Percentiles rank a stretch among this genome's conserved stretches.
Conservation (phyloP, 2,113 vertebrate genomes). For the Mustela nigripes region DNA sequence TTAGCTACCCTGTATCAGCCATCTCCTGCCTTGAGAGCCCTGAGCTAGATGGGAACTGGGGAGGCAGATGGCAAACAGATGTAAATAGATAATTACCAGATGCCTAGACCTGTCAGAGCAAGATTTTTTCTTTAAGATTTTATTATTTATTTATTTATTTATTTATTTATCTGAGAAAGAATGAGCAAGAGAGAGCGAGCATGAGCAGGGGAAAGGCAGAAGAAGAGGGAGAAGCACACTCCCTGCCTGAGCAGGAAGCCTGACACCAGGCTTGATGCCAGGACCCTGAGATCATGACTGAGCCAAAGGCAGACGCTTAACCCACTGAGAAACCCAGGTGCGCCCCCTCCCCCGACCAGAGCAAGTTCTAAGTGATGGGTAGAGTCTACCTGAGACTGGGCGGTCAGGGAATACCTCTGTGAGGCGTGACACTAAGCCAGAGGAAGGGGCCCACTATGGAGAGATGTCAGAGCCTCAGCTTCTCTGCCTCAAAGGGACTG, state of each 20-base stretch:
- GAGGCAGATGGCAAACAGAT: background rate
- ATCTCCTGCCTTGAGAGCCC: background rate
- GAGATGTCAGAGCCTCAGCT: background rate
- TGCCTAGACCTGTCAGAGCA: background rate
- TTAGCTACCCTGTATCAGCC: background rate
- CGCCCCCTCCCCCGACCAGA: background rate
- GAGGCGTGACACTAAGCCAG: background rate
- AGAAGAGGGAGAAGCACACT: background rate
- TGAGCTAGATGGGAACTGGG: background rate
- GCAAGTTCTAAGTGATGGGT: background rate
- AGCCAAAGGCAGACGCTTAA: background rate
- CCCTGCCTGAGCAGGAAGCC: no score
- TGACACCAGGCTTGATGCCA: no score
- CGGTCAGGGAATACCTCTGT: background rate
- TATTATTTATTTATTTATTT: background rate
- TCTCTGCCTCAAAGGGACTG: background rate
- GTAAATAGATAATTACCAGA: background rate
- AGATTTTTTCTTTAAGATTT: background rate
- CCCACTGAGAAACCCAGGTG: background rate
- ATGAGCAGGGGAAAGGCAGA: background rate
- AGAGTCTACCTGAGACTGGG: fast-evolving
- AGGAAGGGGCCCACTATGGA: background rate
- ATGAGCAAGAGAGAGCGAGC: background rate
- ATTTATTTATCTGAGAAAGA: background rate
- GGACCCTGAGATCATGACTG: background rate